These are phyloP conservation scores for Pomacea canaliculata DNA, from an alignment of 2,888 invertebrate species.

Conservation along the genomic window DNA sequence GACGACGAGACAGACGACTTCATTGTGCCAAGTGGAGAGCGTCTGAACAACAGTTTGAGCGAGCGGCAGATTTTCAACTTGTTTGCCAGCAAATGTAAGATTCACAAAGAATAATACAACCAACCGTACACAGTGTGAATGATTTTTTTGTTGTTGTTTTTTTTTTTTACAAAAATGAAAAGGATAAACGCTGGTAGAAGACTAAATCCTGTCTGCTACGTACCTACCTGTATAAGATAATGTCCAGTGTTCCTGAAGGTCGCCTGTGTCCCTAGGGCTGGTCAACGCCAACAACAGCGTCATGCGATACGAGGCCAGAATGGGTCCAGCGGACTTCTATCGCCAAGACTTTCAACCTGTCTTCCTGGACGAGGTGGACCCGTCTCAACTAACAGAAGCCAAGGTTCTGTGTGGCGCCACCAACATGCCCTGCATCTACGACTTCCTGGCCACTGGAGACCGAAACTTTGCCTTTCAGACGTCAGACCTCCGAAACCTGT, in stretches of 20 bases:
- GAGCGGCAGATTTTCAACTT: slow-evolving; percentile 22
- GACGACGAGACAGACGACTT: slow-evolving; percentile 27
- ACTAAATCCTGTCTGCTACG: too few species aligned
- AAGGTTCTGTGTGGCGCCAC: neutral
- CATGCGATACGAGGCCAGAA: slow-evolving; percentile 10
- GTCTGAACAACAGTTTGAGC: slow-evolving; percentile 2
- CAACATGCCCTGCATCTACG: slow-evolving; percentile 19
- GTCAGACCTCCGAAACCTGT: too few species aligned
- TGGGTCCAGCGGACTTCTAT: slow-evolving; percentile 10
- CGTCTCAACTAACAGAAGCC: neutral
- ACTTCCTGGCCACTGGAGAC: slow-evolving; percentile 8
- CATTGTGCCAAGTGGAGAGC: slow-evolving; percentile 6
- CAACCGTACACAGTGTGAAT: too few species aligned
- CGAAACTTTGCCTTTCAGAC: neutral
- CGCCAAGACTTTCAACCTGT: slow-evolving; percentile 19
- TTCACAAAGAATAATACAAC: neutral
- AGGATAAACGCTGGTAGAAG: too few species aligned
- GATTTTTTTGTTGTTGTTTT: too few species aligned
- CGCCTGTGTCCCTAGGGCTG: neutral
- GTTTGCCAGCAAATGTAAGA: slow-evolving; percentile 32
- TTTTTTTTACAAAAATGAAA: too few species aligned
- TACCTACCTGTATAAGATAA: too few species aligned
- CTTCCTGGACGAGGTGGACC: slow-evolving; percentile 13
- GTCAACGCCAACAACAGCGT: slow-evolving; percentile 7
- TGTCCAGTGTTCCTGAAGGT: too few species aligned